These are phyloP conservation scores for Rhagologus leucostigma DNA, from an alignment of 2,113 vertebrate species.

Conservation along the genomic window DNA sequence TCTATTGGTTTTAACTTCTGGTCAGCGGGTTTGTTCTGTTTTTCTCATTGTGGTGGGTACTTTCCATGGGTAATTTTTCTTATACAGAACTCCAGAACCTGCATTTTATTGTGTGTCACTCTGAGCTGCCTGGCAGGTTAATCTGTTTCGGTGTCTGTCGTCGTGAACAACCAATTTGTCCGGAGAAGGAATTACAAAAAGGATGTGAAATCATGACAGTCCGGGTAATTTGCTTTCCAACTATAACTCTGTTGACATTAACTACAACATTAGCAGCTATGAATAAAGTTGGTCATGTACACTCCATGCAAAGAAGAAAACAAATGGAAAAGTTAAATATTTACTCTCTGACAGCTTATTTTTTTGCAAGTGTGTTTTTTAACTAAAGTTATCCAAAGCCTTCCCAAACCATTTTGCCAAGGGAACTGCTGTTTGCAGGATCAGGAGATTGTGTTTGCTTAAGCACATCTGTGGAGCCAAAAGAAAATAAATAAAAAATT, in stretches of 20 bases:
- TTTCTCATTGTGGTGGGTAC: background rate
- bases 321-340: conserved; percentile 46
- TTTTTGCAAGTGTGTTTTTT: conserved; percentile 11
- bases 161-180: conserved; percentile 23
- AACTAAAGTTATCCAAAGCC: background rate
- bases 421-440: background rate
- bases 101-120: background rate
- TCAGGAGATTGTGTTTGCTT: background rate
- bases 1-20: background rate
- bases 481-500: background rate
- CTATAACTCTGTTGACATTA: conserved; percentile 37
- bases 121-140: background rate
- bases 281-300: conserved; percentile 25
- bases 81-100: background rate
- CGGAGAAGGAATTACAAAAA: conserved; percentile 15
- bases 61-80: conserved; percentile 11
- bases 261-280: conserved; percentile 11
- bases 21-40: background rate
- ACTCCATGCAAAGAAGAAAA: conserved; percentile 18
- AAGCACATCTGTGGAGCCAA: background rate
- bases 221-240: conserved; percentile 24
- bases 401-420: background rate
- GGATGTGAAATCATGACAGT: conserved; percentile 48
- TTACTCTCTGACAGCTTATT: conserved; percentile 13
- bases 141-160: background rate